phyloP scores from a whole-genome alignment of 37 sponge, comb jelly and placozoan species.

The Spongia lamella region DNA sequence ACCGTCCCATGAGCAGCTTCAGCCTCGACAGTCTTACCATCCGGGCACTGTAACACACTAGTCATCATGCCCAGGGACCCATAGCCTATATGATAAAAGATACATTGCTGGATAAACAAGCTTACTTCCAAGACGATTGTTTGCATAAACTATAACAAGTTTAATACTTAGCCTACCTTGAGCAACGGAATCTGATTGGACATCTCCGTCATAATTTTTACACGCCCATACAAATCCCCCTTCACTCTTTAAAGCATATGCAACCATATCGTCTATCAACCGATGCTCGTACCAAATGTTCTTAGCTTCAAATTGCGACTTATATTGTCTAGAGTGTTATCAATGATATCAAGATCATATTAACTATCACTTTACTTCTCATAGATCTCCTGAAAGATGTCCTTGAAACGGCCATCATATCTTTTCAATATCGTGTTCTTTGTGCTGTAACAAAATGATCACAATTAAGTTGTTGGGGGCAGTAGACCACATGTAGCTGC shows the following conservation, averaged over 20 bases:
- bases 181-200: constrained; percentile 91
- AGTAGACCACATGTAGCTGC: constrained; percentile 5
- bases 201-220: constrained; percentile 98
- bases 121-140: too few relatives aligned
- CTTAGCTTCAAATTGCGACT: constrained; percentile 75
- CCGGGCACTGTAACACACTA: constrained; percentile 93
- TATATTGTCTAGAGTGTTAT: constrained; percentile 67
- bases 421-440: constrained; percentile 96
- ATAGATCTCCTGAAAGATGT: constrained; percentile 92
- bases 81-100: constrained; percentile 77
- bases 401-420: constrained; percentile 95
- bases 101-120: too few relatives aligned
- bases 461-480: too few relatives aligned
- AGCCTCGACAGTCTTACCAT: constrained; percentile 93
- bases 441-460: constrained; percentile 56
- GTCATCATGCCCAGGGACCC: constrained; percentile 98
- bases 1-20: constrained; percentile 97
- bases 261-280: constrained; percentile 97
- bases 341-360: not conserved
- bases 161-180: constrained; percentile 60
- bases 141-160: not conserved
- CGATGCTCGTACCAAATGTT: constrained; percentile 96
- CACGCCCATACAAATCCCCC: constrained; percentile 98
- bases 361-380: constrained; percentile 44
- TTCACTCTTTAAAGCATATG: constrained; percentile 88